These are phyloP conservation scores for Vidua chalybeata DNA, from an alignment of 2,113 vertebrate species.

Conservation along the genomic window DNA sequence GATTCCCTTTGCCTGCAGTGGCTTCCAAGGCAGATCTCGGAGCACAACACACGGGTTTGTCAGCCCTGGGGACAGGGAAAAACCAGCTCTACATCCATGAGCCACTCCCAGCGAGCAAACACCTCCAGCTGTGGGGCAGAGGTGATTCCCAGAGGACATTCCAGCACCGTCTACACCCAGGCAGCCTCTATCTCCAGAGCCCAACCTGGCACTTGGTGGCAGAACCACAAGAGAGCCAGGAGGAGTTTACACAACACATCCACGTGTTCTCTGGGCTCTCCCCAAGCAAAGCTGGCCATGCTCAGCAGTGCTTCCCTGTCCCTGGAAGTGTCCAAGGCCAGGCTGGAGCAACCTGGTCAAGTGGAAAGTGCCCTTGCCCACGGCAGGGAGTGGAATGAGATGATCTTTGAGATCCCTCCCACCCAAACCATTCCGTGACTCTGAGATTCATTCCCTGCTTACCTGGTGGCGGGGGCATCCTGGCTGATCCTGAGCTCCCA, in stretches of 20 bases:
- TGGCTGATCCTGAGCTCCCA: constrained; percentile 73
- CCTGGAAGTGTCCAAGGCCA: not conserved
- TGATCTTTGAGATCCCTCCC: not conserved
- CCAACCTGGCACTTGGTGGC: not conserved
- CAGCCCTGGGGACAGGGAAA: not conserved
- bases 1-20: not conserved
- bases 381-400: not conserved
- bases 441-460: not conserved
- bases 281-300: rapidly evolving
- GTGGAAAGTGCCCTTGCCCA: too few species aligned
- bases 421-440: not conserved
- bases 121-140: not conserved
- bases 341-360: not conserved
- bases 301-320: not conserved
- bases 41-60: rapidly evolving
- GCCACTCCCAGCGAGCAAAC: not conserved
- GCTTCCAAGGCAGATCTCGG: not conserved
- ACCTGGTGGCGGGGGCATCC: constrained; percentile 97
- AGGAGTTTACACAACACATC: not conserved
- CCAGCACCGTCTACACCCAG: not conserved
- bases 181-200: not conserved
- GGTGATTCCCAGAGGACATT: not conserved
- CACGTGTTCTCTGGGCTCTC: not conserved
- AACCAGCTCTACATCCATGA: not conserved
- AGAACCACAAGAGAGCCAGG: rapidly evolving